phyloP scores from a whole-genome alignment of 2,888 invertebrate genomes.

The Helleia helle region DNA sequence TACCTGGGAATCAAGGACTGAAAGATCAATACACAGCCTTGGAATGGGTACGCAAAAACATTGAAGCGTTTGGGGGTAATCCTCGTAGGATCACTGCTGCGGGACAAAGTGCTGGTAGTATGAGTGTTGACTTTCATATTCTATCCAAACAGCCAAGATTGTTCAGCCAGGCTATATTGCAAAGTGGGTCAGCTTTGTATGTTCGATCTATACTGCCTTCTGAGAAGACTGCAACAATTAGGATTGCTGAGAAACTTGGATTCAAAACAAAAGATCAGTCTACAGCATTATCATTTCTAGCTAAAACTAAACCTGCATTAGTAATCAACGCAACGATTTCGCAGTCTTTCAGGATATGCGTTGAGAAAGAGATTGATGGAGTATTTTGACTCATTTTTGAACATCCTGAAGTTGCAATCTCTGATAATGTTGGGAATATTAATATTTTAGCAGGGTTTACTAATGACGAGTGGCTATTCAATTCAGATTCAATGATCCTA shows the following conservation, averaged over 20 bases:
- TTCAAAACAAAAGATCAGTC: not conserved
- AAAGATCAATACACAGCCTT: conserved; percentile 30
- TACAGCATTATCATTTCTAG: not conserved
- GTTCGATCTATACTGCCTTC: not conserved
- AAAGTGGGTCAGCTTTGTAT: not conserved
- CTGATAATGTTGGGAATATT: not conserved
- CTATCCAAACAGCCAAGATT: not conserved
- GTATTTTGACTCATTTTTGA: not conserved
- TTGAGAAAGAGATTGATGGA: not conserved
- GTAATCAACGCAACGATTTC: not conserved
- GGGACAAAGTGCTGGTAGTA: conserved; percentile 8
- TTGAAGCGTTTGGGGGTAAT: conserved; percentile 27
- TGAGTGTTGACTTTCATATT: conserved; percentile 7
- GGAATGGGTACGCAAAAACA: conserved; percentile 29
- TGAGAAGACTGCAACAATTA: not conserved
- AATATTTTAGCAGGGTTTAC: not conserved
- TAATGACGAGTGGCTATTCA: not conserved
- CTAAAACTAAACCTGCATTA: not conserved
- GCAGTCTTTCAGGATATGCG: not conserved
- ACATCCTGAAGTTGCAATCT: not conserved
- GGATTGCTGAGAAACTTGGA: not conserved
- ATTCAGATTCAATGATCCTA: conserved; percentile 23
- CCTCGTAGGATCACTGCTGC: conserved; percentile 14
- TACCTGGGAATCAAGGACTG: conserved; percentile 28
- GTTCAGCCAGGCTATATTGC: conserved; percentile 5